A percentile compares a stretch with the other conserved stretches of the same genome.
Evolutionary conservation across 2,888 invertebrate species (phyloP).

Genomic region (Pristionchus maxplancki): DNA sequence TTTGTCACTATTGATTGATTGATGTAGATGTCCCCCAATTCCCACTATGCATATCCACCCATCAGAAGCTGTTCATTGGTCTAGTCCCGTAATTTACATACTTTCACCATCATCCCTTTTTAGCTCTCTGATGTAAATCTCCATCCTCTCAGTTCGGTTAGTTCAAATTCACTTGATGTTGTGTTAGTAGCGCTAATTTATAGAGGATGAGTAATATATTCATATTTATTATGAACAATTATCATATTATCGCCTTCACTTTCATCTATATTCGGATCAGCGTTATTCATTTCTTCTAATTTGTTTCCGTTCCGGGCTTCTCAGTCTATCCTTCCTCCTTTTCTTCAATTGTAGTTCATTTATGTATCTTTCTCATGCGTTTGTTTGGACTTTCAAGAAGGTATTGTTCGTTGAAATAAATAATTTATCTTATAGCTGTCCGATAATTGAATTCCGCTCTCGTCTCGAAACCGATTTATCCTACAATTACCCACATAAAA

Average conservation of each 20-base stretch:
- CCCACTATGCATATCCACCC: background rate
- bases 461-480: no score
- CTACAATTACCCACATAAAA: no score
- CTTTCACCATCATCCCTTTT: background rate
- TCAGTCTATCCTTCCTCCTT: constrained; percentile 13
- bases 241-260: constrained; percentile 30
- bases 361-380: background rate
- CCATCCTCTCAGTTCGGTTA: background rate
- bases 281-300: background rate
- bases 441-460: no score
- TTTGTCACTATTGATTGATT: background rate
- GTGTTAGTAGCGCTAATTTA: constrained; percentile 41
- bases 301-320: constrained; percentile 16
- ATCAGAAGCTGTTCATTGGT: background rate
- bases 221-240: constrained; percentile 33
- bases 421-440: background rate
- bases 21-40: background rate
- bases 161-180: constrained; percentile 41
- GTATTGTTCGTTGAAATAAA: constrained; percentile 17
- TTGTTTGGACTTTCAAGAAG: background rate
- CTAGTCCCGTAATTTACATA: background rate
- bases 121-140: constrained; percentile 14
- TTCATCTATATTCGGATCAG: background rate
- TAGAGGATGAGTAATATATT: background rate
- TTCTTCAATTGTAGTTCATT: background rate